These are phyloP conservation scores for Fragum sueziense DNA, from an alignment of 2,888 invertebrate species.

Conservation along the genomic window DNA sequence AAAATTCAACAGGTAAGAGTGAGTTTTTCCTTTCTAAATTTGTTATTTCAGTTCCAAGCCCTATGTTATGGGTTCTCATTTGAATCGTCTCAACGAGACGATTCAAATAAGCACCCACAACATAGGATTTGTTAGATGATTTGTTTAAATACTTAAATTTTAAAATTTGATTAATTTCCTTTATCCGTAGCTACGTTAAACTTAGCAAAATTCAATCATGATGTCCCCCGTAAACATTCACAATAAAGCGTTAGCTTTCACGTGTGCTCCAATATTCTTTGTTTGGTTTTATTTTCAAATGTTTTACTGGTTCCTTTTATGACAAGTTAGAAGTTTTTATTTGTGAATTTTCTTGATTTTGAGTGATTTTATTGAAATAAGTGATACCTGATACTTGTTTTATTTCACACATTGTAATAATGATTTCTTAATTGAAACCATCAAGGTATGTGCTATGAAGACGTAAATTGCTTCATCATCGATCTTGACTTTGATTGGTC, in stretches of 20 bases:
- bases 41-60: too few relatives aligned
- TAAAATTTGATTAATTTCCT: too few relatives aligned
- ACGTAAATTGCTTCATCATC: not conserved
- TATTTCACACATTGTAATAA: not conserved
- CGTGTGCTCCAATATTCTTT: not conserved
- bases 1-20: too few relatives aligned
- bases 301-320: not conserved
- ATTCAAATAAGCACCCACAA: too few relatives aligned
- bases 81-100: too few relatives aligned
- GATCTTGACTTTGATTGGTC: not conserved
- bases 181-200: too few relatives aligned
- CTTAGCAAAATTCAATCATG: slow-evolving; percentile 16
- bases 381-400: not conserved
- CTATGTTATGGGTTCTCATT: too few relatives aligned
- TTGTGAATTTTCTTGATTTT: not conserved
- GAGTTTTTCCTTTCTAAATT: too few relatives aligned
- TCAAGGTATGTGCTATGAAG: not conserved
- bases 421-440: not conserved
- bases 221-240: slow-evolving; percentile 6
- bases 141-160: too few relatives aligned
- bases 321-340: not conserved
- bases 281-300: not conserved
- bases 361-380: not conserved
- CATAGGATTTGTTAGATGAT: too few relatives aligned
- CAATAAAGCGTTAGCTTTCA: slow-evolving; percentile 4